Percentiles rank a stretch among this genome's conserved stretches.
Evolutionary conservation across 2,888 invertebrate genomes (phyloP).

Genomic region (Rhodophaea formosa): DNA sequence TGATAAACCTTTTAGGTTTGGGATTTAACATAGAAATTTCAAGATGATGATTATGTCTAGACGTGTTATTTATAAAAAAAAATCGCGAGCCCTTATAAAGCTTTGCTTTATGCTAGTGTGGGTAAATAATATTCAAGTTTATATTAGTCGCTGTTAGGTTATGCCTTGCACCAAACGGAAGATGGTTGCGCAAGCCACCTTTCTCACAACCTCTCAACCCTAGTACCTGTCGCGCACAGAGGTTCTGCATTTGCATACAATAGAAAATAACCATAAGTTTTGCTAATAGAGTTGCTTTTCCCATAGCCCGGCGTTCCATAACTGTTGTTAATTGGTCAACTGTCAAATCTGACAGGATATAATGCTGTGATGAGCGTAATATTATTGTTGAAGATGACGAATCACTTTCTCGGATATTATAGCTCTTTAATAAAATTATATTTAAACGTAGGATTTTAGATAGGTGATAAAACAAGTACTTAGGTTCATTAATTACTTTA

Average conservation of each 20-base stretch:
- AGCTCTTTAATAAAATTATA: too few species aligned
- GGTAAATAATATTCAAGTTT: too few species aligned
- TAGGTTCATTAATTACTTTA: too few species aligned
- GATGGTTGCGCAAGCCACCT: constrained; percentile 54
- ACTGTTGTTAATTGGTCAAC: not conserved
- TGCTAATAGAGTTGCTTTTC: constrained; percentile 15
- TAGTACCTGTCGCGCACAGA: constrained; percentile 33
- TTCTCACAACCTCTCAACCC: constrained; percentile 63
- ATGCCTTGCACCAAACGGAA: constrained; percentile 31
- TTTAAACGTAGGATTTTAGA: too few species aligned
- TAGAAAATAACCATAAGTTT: constrained; percentile 14
- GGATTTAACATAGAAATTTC: too few species aligned
- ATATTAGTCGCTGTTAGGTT: constrained; percentile 21
- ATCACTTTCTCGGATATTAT: not conserved
- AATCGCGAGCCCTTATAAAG: too few species aligned
- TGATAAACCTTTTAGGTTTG: too few species aligned
- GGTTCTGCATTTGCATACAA: constrained; percentile 13
- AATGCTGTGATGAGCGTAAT: not conserved
- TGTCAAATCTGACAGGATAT: constrained; percentile 13
- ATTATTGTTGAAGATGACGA: not conserved
- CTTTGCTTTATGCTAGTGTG: too few species aligned
- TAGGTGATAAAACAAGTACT: too few species aligned
- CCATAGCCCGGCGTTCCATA: not conserved
- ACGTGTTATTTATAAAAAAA: too few species aligned
- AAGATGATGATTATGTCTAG: too few species aligned